Percentiles rank a stretch among this genome's conserved stretches.
These are phyloP conservation scores for Ellobius talpinus DNA, from an alignment of 2,113 vertebrate species.

Conservation along the genomic window DNA sequence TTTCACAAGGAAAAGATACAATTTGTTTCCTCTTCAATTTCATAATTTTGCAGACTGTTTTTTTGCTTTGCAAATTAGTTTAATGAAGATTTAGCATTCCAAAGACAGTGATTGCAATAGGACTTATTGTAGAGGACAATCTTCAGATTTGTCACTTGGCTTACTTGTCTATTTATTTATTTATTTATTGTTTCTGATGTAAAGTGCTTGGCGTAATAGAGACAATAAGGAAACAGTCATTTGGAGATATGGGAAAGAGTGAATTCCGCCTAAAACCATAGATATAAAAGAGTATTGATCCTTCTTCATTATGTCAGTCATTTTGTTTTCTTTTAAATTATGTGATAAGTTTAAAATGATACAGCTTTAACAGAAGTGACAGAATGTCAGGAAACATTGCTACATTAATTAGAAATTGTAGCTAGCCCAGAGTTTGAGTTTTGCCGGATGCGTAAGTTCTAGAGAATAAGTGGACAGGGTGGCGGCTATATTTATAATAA, in stretches of 20 bases:
- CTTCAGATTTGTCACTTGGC: background rate
- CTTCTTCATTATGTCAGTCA: background rate
- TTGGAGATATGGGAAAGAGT: background rate
- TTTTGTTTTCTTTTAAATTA: background rate
- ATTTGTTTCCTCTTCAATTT: slow-evolving; percentile 26
- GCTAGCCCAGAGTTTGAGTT: background rate
- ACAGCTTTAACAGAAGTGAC: background rate
- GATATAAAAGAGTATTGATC: background rate
- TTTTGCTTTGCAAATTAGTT: background rate
- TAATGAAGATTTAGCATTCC: slow-evolving; percentile 60
- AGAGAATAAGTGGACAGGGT: slow-evolving; percentile 1
- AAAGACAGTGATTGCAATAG: background rate
- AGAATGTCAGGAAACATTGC: slow-evolving; percentile 5
- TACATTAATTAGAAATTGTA: background rate
- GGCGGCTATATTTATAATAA: background rate
- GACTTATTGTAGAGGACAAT: background rate
- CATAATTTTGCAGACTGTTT: background rate
- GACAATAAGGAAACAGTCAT: background rate
- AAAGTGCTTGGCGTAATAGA: background rate
- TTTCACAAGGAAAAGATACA: background rate
- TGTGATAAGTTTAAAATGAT: background rate
- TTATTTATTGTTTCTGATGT: slow-evolving; percentile 47
- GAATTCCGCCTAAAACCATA: background rate
- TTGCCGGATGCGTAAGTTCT: background rate
- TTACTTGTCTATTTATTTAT: slow-evolving; percentile 26